Evolutionary conservation across 2,113 vertebrate genomes (phyloP).

Genomic region (Cephalophus harveyi): DNA sequence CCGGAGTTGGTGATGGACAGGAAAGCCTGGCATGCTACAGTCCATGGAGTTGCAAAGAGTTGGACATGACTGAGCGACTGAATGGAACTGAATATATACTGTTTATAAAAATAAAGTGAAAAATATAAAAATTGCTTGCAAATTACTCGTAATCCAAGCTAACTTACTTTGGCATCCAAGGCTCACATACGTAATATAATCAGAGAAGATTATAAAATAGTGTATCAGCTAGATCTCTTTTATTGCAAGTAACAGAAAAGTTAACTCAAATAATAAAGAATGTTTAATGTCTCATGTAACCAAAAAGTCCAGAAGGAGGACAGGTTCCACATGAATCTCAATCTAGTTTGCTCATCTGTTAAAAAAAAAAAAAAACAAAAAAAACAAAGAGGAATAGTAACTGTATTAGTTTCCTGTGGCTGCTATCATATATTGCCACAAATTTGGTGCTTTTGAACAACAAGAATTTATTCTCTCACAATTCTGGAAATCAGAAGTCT

Average conservation of each 20-base stretch:
- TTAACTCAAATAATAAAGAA: not conserved
- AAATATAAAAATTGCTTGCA: not conserved
- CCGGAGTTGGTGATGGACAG: too few relatives aligned
- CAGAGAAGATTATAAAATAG: not conserved
- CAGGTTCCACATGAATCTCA: not conserved
- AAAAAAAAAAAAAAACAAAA: not conserved
- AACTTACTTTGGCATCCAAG: not conserved
- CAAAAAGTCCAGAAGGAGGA: not conserved
- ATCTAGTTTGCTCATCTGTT: not conserved
- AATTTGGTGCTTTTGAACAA: not conserved
- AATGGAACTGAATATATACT: not conserved
- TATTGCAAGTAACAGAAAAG: not conserved
- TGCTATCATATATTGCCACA: not conserved
- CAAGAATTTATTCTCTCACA: not conserved
- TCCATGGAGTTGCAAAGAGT: too few relatives aligned
- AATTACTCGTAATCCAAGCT: not conserved
- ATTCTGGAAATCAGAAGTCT: not conserved
- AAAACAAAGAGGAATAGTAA: not conserved
- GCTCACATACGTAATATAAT: not conserved
- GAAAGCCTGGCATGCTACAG: too few relatives aligned
- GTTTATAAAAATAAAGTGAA: not conserved
- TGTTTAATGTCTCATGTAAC: not conserved
- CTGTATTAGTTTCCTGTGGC: not conserved
- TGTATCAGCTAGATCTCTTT: not conserved
- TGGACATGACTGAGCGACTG: not conserved